Base-by-base conservation (phyloP, 2,113 vertebrate species). In the Melanotaenia duboulayi region DNA sequence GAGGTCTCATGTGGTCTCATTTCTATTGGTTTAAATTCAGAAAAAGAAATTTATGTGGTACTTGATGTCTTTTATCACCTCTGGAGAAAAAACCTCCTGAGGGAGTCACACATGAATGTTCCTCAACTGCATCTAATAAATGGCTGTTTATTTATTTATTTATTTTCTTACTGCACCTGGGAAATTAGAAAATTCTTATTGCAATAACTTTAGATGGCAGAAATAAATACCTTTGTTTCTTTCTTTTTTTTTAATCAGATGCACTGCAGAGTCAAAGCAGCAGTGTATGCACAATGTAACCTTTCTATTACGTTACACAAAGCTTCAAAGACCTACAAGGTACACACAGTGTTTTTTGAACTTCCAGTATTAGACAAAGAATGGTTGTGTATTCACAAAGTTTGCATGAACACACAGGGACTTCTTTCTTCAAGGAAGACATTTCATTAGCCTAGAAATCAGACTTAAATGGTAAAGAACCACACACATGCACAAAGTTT, bases 261-360 rank as follows among this genome's bases (percentile, higher is more conserved):
- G 32, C 49, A 66, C 17, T 39, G 20, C 58, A 35, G 50, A 73
- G 56, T 71, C 55, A 64, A 63, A 76, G 66, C 46, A 48, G 16
- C 24, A 13, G 22, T 50, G 62, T 63, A 74, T 82, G 71, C 69
- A 76, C 85, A 83, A 86, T 82, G 61, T 62, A 66, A 74, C 57
- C 54, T 67, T n/a, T 59, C 77, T 46, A 80, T 80, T 66, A 65
- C n/a, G n/a, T n/a, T n/a, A 46, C 59, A 56, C 37, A 82, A 58
- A 37, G 63, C 76, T 83, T 79, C 70, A 88, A 78, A 86, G 76
- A 72, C 22, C 37, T 46, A 49, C 48, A 56, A 46, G 16, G 17
- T 44, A 35, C 40, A 65, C 60, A 71, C 65, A 56, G 40, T 65
- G 0, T 28, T 37, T 62, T 80, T 71, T 81, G 58, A 87, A 73